phyloP scores from a whole-genome alignment of 2,888 invertebrate genomes.

The Panzeria rudis region DNA sequence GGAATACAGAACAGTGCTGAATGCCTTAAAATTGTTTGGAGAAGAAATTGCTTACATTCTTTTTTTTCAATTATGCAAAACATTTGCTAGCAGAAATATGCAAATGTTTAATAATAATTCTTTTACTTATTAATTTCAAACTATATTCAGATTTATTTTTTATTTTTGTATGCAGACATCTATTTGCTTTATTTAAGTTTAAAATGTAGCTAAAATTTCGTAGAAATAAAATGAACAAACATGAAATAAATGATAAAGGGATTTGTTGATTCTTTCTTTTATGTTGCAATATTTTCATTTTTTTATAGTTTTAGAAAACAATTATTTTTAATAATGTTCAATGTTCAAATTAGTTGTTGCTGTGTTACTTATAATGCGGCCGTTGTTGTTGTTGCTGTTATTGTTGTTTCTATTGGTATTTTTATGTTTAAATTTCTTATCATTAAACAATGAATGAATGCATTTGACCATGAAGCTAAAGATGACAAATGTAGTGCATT shows the following conservation, averaged over 20 bases:
- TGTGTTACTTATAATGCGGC: slow-evolving; percentile 41
- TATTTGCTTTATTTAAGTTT: slow-evolving; percentile 38
- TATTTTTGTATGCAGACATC: slow-evolving; percentile 44
- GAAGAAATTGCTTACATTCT: too few relatives aligned
- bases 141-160: slow-evolving; percentile 6
- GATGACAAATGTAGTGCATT: slow-evolving; percentile 73
- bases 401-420: slow-evolving; percentile 48
- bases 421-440: slow-evolving; percentile 68
- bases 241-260: slow-evolving; percentile 14
- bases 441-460: slow-evolving; percentile 73
- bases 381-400: slow-evolving; percentile 38
- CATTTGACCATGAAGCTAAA: slow-evolving; percentile 74
- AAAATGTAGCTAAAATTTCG: slow-evolving; percentile 46
- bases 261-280: slow-evolving; percentile 8
- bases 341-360: slow-evolving; percentile 71
- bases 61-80: too few relatives aligned
- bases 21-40: too few relatives aligned
- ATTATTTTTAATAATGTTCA: slow-evolving; percentile 71
- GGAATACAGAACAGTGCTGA: too few relatives aligned
- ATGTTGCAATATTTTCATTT: slow-evolving; percentile 45
- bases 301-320: slow-evolving; percentile 50
- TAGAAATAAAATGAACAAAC: slow-evolving; percentile 21
- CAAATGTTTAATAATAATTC: not conserved
- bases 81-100: not conserved
- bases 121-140: not conserved